Conservation (phyloP, 2,113 vertebrate genomes). For the Antigone vipio region DNA sequence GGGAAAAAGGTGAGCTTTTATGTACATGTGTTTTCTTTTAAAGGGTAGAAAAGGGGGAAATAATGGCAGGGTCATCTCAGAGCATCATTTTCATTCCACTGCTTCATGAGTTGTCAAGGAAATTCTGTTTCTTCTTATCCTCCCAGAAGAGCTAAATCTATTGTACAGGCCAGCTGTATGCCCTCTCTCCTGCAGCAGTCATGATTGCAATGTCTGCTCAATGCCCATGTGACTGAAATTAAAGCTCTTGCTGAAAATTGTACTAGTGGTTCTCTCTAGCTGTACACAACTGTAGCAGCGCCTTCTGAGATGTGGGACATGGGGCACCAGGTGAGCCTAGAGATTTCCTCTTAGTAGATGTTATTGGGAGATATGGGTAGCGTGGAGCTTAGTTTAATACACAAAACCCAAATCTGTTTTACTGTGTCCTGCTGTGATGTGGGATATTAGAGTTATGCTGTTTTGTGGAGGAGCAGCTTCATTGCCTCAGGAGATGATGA, state of each 20-base stretch:
- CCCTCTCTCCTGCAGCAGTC: background rate
- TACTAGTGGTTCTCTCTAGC: background rate
- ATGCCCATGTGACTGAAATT: background rate
- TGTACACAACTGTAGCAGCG: background rate
- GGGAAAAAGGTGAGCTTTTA: slow-evolving; percentile 90
- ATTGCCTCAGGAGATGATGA: background rate
- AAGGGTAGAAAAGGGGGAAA: background rate
- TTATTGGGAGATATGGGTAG: background rate
- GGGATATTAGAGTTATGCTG: background rate
- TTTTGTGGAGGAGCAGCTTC: background rate
- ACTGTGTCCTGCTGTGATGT: background rate
- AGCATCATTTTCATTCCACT: background rate
- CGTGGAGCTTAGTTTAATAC: background rate
- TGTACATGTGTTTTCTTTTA: background rate
- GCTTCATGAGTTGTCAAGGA: background rate
- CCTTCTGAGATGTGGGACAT: background rate
- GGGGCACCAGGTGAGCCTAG: background rate
- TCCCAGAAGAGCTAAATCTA: background rate
- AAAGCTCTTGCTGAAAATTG: background rate
- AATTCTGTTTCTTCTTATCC: background rate
- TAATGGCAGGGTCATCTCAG: background rate
- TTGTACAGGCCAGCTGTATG: background rate
- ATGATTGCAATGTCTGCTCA: background rate
- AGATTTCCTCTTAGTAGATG: background rate
- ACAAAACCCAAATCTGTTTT: background rate